Evolutionary conservation across 1,140 invertebrate species (phyloP), one percentile per base, ranked within the genome.

Genomic region (Trichoplusia ni): DNA sequence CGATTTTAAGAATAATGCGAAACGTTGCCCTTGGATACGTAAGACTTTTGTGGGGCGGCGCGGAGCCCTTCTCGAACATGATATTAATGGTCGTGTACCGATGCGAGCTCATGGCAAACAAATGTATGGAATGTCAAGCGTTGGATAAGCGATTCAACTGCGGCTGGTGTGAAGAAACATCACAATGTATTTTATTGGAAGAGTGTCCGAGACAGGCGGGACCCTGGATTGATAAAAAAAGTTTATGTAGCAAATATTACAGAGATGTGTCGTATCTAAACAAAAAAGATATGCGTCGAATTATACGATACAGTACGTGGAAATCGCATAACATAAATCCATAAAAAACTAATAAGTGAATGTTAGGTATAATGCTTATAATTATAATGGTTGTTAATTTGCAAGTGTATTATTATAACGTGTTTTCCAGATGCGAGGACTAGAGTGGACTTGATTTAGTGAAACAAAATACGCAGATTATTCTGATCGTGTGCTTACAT

Each of bases 51-150:
- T 70, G 67, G 71, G 61, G 54, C 1, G 59, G 71, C n/a, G 64
- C 67, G 5, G 71, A 68, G 11, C 71, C 68, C 4, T 54, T 63
- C 42, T 70, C 71, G 0, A 74, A 74, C 35, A 38, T 58, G 23
- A 14, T 68, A 7, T 29, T 69, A 0, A 40, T 71, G 8, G 44
- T 68, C 6, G 59, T 69, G 7, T 73, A 69, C 16, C 64, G 51
- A 11, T 73, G 68, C 35, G 33, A 59, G 11, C 8, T 33, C 1
- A 62, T 73, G 40, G 68, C 62, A 9, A 11, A 31, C 2, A 60
- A 27, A 33, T 74, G 64, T 35, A 7, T 29, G 6, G 46, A 51
- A 8, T 74, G 71, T 37, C 54, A 60, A 21, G 14, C 27, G 1
- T 38, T 74, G n/a, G 64, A 61, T 5, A 60, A 51, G 9, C 23